Evolutionary conservation across 1,140 invertebrate genomes (phyloP).

Genomic region (Trinorchestia longiramus): DNA sequence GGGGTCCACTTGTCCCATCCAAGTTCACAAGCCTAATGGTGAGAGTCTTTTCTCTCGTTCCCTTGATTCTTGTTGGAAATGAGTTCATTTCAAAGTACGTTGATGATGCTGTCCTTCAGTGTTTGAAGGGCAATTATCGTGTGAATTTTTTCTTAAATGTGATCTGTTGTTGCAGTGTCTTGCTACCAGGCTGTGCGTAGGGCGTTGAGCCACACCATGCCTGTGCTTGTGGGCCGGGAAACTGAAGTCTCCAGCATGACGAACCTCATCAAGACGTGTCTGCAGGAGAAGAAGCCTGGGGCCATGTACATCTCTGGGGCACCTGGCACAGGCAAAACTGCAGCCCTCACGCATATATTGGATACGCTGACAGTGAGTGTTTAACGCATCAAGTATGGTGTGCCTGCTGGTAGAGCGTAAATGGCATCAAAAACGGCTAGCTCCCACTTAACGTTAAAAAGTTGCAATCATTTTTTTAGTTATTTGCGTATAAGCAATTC

Average conservation of each 20-base stretch:
- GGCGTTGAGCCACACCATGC: conserved; percentile 14
- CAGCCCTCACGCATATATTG: conserved; percentile 82
- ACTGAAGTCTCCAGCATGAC: not conserved
- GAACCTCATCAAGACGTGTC: not conserved
- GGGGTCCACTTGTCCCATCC: not conserved
- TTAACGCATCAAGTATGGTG: no score
- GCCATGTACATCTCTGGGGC: conserved; percentile 94
- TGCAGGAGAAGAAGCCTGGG: conserved; percentile 76
- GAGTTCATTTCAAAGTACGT: no score
- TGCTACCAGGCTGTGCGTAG: not conserved
- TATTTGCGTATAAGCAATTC: no score
- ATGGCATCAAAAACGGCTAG: no score
- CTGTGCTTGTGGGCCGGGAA: conserved; percentile 16
- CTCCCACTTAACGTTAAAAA: no score
- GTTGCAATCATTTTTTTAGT: no score
- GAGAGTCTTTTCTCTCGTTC: not conserved
- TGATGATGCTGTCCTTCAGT: no score
- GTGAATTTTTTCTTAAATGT: not conserved
- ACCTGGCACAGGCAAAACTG: conserved; percentile 97
- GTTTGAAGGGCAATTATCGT: no score
- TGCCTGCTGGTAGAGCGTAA: not conserved
- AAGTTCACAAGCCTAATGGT: conserved; percentile 12
- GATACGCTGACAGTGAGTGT: conserved; percentile 67
- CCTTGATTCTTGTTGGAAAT: not conserved
- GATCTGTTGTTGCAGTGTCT: not conserved